A percentile compares a stretch with the other conserved stretches of the same genome.
phyloP scores from a whole-genome alignment of 2,113 vertebrate genomes.

The Sigmodon hispidus region DNA sequence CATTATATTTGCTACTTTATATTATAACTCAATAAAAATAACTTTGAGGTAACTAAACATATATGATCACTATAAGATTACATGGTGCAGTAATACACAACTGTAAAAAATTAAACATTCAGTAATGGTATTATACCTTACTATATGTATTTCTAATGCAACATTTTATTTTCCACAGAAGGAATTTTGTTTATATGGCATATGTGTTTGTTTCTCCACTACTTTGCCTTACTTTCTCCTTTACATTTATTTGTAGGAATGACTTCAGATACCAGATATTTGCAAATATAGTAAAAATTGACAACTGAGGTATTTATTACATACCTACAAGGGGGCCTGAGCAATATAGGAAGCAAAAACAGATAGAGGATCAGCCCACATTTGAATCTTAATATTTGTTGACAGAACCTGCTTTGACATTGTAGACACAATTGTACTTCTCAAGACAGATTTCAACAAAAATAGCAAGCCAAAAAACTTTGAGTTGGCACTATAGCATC shows the following conservation, averaged over 20 bases:
- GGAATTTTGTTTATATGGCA: neutral
- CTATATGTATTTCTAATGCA: neutral
- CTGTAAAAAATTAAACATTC: neutral
- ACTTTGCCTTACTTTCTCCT: neutral
- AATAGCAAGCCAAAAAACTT: neutral
- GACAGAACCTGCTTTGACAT: neutral
- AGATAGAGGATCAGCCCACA: neutral
- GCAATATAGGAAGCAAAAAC: neutral
- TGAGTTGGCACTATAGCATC: neutral
- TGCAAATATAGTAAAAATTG: neutral
- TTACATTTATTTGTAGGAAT: neutral
- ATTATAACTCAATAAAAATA: neutral
- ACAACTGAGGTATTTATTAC: neutral
- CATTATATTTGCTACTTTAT: neutral
- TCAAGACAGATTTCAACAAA: neutral
- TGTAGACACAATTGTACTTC: neutral
- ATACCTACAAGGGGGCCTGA: neutral
- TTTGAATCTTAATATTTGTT: neutral
- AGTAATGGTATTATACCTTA: neutral
- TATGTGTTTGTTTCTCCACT: neutral
- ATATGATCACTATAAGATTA: neutral
- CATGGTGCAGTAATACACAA: neutral
- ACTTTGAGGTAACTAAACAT: neutral
- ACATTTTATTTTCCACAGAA: neutral
- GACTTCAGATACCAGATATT: neutral